A percentile compares a stretch with the other conserved stretches of the same genome.
These are phyloP conservation scores for Torymus aiolomorphi DNA, from an alignment of 2,888 invertebrate genomes.

Conservation along the genomic window DNA sequence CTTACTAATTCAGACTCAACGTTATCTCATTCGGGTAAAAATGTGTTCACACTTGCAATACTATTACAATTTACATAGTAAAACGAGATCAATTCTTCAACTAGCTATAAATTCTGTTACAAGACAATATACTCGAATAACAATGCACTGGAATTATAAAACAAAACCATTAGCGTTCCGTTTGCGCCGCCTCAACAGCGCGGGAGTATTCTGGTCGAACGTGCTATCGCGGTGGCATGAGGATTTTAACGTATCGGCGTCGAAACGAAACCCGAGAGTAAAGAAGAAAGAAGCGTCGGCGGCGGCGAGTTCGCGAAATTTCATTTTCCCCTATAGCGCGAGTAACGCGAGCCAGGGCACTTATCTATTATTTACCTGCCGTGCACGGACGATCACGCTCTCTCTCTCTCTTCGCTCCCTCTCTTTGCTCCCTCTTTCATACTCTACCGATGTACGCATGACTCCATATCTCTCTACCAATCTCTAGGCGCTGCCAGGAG, in stretches of 20 bases:
- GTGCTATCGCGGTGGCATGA: background rate
- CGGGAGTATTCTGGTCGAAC: background rate
- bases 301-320: slow-evolving; percentile 5
- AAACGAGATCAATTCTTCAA: too few relatives aligned
- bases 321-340: slow-evolving; percentile 9
- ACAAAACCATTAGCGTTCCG: too few relatives aligned
- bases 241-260: slow-evolving; percentile 13
- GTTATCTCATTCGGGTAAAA: too few relatives aligned
- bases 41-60: too few relatives aligned
- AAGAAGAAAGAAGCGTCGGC: slow-evolving; percentile 11
- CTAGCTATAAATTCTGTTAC: too few relatives aligned
- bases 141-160: too few relatives aligned
- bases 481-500: slow-evolving; percentile 2
- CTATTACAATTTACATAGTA: too few relatives aligned
- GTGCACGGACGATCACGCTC: slow-evolving; percentile 18
- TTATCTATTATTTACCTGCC: slow-evolving; percentile 43
- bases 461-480: slow-evolving; percentile 40
- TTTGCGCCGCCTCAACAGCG: too few relatives aligned
- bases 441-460: background rate
- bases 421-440: background rate
- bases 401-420: background rate
- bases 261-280: background rate
- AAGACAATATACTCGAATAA: too few relatives aligned
- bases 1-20: too few relatives aligned
- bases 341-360: slow-evolving; percentile 2